Percentiles rank a stretch among this genome's conserved stretches.
phyloP scores from a whole-genome alignment of 2,888 invertebrate species.

The Pycnomerus fuliginosus region DNA sequence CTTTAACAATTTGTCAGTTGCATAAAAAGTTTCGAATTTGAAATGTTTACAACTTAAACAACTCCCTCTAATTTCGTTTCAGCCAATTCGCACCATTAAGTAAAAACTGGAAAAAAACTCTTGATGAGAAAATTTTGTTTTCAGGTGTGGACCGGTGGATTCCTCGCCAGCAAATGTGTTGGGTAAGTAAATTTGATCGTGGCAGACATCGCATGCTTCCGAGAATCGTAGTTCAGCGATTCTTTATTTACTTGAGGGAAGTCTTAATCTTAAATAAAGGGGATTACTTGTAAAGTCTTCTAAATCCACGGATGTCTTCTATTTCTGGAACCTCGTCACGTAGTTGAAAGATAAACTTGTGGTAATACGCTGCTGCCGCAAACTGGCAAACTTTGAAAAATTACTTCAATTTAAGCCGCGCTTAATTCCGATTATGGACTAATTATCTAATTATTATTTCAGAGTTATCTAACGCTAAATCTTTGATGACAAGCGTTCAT shows the following conservation, averaged over 20 bases:
- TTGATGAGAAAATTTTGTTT: not conserved
- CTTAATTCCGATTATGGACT: too few relatives aligned
- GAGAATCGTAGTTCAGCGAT: conserved; percentile 15
- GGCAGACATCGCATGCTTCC: conserved; percentile 1
- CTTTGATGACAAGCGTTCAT: too few relatives aligned
- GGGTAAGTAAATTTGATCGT: conserved; percentile 27
- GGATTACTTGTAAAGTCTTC: conserved; percentile 35
- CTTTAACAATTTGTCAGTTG: too few relatives aligned
- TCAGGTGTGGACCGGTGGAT: too few relatives aligned
- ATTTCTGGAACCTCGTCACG: conserved; percentile 31
- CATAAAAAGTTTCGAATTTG: too few relatives aligned
- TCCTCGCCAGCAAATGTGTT: conserved; percentile 27
- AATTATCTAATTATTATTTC: too few relatives aligned
- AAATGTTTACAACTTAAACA: too few relatives aligned
- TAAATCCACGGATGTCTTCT: conserved; percentile 32
- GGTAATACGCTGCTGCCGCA: conserved; percentile 33
- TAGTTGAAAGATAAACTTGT: conserved; percentile 35
- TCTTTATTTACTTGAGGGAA: conserved; percentile 36
- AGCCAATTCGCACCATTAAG: too few relatives aligned
- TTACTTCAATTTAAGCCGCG: not conserved
- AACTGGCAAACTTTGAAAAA: conserved; percentile 4
- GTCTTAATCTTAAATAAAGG: conserved; percentile 38
- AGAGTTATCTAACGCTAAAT: too few relatives aligned
- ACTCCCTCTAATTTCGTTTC: too few relatives aligned
- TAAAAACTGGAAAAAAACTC: too few relatives aligned